These are phyloP conservation scores for Coboldia fuscipes DNA, from an alignment of 1,140 invertebrate genomes.

Conservation along the genomic window DNA sequence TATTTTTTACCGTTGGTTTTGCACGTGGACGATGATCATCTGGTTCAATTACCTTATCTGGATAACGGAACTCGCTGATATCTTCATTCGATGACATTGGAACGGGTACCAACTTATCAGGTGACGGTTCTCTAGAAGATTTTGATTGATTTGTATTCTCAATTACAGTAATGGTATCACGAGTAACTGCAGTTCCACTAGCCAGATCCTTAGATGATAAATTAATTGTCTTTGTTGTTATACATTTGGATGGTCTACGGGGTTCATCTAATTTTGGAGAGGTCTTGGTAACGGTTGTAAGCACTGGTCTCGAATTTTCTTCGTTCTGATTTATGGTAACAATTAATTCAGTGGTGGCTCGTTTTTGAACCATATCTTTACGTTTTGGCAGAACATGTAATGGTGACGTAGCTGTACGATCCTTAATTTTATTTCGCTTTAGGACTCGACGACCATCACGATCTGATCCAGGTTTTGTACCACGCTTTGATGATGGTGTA, in stretches of 20 bases:
- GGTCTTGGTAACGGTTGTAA: constrained; percentile 18
- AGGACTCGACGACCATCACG: too few species aligned
- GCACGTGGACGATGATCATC: constrained; percentile 31
- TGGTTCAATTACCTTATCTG: constrained; percentile 44
- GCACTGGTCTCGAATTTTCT: constrained; percentile 24
- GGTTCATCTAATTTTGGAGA: constrained; percentile 8
- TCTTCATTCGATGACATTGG: constrained; percentile 28
- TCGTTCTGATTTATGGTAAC: constrained; percentile 16
- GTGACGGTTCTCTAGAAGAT: constrained; percentile 45
- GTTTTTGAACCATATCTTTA: too few species aligned
- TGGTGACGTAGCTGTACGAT: constrained; percentile 16
- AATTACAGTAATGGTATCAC: constrained; percentile 26
- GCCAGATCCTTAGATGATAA: constrained; percentile 10
- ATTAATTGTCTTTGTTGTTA: constrained; percentile 22
- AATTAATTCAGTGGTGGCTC: too few species aligned
- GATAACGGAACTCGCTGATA: constrained; percentile 36
- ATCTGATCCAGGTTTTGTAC: too few species aligned
- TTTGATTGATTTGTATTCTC: constrained; percentile 42
- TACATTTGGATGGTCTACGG: constrained; percentile 14
- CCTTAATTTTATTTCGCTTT: constrained; percentile 11
- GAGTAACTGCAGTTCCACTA: constrained; percentile 15
- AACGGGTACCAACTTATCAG: constrained; percentile 38
- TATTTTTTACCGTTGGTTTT: constrained; percentile 19
- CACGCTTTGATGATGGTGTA: too few species aligned
- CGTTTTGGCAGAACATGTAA: too few species aligned